Conservation (phyloP, 23 tunicate genomes). For the Ascidia mentula region DNA sequence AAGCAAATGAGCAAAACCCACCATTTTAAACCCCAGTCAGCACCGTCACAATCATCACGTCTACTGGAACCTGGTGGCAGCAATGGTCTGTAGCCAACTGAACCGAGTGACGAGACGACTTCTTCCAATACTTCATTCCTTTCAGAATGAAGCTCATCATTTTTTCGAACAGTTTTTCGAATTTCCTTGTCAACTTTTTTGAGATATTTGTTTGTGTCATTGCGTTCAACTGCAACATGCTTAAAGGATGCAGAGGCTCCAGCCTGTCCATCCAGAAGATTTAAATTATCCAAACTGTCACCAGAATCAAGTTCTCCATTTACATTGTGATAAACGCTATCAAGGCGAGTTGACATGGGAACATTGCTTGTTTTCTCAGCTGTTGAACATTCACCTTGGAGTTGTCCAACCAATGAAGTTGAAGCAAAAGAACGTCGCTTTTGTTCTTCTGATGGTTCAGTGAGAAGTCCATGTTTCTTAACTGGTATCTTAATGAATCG, state of each 20-base stretch:
- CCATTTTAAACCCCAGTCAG: constrained; percentile 87
- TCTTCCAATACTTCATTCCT: constrained; percentile 72
- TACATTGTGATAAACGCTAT: constrained; percentile 27
- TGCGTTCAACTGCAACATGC: constrained; percentile 33
- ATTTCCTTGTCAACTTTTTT: constrained; percentile 90
- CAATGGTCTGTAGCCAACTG: constrained; percentile 73
- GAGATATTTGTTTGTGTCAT: constrained; percentile 67
- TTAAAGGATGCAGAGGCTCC: not conserved
- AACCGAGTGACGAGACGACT: constrained; percentile 80
- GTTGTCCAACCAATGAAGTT: constrained; percentile 25
- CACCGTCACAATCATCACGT: constrained; percentile 63
- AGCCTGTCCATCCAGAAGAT: constrained; percentile 1
- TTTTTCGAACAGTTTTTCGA: constrained; percentile 73
- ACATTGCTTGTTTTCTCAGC: not conserved
- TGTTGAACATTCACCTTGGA: too few relatives aligned
- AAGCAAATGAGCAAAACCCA: constrained; percentile 66
- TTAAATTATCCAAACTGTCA: constrained; percentile 35
- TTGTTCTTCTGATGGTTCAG: constrained; percentile 70
- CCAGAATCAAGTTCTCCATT: constrained; percentile 27
- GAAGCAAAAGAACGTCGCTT: constrained; percentile 43
- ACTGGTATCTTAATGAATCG: constrained; percentile 80
- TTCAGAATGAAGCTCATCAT: constrained; percentile 47
- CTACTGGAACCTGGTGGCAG: constrained; percentile 35
- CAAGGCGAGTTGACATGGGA: not conserved
- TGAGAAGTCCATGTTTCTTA: constrained; percentile 62